These are phyloP conservation scores for Tamandua tetradactyla DNA, from an alignment of 2,797 vertebrate species.

Conservation along the genomic window DNA sequence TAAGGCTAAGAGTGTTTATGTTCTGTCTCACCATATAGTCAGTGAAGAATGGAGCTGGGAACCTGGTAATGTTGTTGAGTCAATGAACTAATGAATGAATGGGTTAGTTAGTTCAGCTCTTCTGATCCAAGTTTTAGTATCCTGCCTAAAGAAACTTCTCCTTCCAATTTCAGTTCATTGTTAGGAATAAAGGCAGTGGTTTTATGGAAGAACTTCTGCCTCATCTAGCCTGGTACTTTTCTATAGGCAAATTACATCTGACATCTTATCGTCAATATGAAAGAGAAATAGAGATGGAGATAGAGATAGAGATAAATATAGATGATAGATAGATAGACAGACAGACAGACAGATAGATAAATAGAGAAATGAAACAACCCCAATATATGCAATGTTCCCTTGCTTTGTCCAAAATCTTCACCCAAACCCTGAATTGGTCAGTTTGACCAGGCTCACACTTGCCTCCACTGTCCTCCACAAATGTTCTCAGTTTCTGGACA, in stretches of 20 bases:
- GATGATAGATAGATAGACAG: not conserved
- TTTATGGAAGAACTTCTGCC: not conserved
- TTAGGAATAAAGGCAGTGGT: not conserved
- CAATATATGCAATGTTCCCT: no score
- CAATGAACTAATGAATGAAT: not conserved
- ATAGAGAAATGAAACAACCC: no score
- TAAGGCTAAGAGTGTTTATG: fast-evolving
- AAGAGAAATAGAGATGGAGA: not conserved
- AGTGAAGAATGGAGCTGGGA: not conserved
- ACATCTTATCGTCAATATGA: not conserved
- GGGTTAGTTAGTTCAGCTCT: not conserved
- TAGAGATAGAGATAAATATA: fast-evolving
- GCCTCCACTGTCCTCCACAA: not conserved
- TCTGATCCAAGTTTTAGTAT: not conserved
- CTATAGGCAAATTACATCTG: not conserved
- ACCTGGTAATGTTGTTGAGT: not conserved
- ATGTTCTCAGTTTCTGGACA: not conserved
- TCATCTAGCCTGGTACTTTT: not conserved
- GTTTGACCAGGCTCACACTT: not conserved
- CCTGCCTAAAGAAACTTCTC: not conserved
- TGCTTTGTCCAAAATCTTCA: no score
- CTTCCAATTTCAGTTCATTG: fast-evolving
- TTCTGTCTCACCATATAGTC: not conserved
- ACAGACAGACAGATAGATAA: fast-evolving
- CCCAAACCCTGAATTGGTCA: not conserved